Evolutionary conservation across 1,140 invertebrate genomes (phyloP), one percentile per base, ranked within the genome.

Genomic region (Schlechtendalia chinensis): DNA sequence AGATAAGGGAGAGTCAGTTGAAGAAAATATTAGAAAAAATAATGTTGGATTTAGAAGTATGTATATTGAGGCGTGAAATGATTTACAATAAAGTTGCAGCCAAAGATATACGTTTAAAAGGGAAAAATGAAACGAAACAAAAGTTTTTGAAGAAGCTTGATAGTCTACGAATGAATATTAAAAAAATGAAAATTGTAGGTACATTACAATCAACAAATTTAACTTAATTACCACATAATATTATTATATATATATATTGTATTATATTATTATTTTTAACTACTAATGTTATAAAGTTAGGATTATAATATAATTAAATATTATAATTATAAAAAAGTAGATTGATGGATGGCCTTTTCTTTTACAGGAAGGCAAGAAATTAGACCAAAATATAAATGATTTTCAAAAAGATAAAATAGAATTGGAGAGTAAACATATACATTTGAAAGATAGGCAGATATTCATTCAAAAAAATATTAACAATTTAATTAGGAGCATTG

Each of bases 1-100:
- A 89, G 88, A 88, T 90, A 4, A 86, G 91, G 81, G 89, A 88
- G 50, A 86, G 87, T 59, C 91, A 94, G 83, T 85, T 95, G 1
- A 89, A 88, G 67, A 91, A 91, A 81, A 91, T 89, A 0, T 91
- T 93, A 82, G 91, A 93, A 82, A 93, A 91, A 84, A 85, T 95
- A 17, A 88, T 93, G 6, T 87, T 89, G 47, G 93, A 94, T 84
- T 87, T 95, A 85, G 92, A 94, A 61, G 87, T 91, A 83, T 92
- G 92, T 83, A 89, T 95, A 17, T 88, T 89, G 22, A 88, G 91
- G 82, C 87, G 93, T 59, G 92, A 93, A 63, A 86, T 88, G 71
- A 91, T 93, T 69, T 86, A 91, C 67, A 87, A 89, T 32, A 85
- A 85, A 80, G 88, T 90, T 4, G 86, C 88, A 53, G 87, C 88